Conservation (phyloP, 2,113 vertebrate genomes). For the Columba janthina region DNA sequence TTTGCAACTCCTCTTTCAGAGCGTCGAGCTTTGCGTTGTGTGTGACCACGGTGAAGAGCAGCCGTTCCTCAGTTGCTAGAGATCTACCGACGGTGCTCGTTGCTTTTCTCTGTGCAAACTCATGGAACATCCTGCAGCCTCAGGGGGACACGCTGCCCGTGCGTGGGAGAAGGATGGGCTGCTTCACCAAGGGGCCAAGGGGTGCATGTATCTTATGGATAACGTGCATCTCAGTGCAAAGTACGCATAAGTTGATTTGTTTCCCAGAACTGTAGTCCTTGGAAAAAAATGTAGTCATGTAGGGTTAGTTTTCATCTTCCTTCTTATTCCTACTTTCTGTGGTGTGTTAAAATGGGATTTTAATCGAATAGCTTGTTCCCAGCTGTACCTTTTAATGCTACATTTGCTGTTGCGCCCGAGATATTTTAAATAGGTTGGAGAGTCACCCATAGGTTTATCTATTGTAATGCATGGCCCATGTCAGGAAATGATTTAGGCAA, state of each 20-base stretch:
- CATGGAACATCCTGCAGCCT: neutral
- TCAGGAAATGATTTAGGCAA: neutral
- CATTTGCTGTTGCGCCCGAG: neutral
- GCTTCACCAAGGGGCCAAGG: neutral
- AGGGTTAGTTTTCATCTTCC: neutral
- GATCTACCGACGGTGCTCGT: accelerated
- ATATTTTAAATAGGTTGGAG: neutral
- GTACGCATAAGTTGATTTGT: neutral
- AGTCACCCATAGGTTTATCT: neutral
- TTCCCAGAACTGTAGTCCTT: neutral
- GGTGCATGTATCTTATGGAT: accelerated
- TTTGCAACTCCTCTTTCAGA: neutral
- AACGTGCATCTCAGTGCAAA: accelerated
- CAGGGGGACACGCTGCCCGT: too few species aligned
- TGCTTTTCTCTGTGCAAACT: neutral
- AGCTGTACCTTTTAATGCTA: neutral
- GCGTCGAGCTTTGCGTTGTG: accelerated
- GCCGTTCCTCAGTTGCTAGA: neutral
- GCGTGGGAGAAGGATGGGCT: neutral
- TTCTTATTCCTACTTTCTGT: neutral
- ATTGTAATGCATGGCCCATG: neutral
- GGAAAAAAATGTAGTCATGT: neutral
- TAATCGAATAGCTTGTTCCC: neutral
- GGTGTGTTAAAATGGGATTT: conserved; percentile 10
- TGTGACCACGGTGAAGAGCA: accelerated